Evolutionary conservation across 2,797 vertebrate genomes (phyloP).

Genomic region (Clarias fuscus): DNA sequence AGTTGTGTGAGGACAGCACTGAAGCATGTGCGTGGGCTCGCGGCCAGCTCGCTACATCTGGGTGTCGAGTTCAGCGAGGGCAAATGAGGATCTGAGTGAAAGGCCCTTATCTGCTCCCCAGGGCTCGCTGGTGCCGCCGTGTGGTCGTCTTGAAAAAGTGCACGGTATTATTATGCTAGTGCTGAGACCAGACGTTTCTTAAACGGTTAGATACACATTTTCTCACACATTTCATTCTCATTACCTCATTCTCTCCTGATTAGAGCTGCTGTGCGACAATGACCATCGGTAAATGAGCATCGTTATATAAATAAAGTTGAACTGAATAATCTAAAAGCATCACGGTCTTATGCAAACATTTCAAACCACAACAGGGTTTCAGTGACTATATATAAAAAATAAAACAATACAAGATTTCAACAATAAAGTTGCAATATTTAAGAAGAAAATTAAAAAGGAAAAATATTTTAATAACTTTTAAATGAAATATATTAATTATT

Average conservation of each 20-base stretch:
- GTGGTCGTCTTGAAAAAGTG: slow-evolving; percentile 51
- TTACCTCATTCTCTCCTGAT: too few species aligned
- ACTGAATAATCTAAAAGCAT: background rate
- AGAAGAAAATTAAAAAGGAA: background rate
- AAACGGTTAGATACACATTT: background rate
- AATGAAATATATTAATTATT: background rate
- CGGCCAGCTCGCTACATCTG: slow-evolving; percentile 76
- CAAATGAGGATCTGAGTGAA: slow-evolving; percentile 66
- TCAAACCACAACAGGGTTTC: background rate
- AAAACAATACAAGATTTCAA: background rate
- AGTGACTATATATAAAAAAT: background rate
- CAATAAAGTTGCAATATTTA: background rate
- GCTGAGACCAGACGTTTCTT: too few species aligned
- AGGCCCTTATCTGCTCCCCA: slow-evolving; percentile 50
- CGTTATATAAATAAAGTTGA: too few species aligned
- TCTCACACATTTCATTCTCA: too few species aligned
- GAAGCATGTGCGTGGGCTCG: slow-evolving; percentile 70
- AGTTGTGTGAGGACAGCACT: slow-evolving; percentile 76
- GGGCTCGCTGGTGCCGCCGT: slow-evolving; percentile 62
- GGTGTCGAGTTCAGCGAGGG: slow-evolving; percentile 72
- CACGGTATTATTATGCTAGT: background rate
- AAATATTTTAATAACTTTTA: too few species aligned
- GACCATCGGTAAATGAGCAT: too few species aligned
- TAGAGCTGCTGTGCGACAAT: too few species aligned
- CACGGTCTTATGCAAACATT: background rate